phyloP scores from a whole-genome alignment of 2,888 invertebrate species.

The Volucella inflata region DNA sequence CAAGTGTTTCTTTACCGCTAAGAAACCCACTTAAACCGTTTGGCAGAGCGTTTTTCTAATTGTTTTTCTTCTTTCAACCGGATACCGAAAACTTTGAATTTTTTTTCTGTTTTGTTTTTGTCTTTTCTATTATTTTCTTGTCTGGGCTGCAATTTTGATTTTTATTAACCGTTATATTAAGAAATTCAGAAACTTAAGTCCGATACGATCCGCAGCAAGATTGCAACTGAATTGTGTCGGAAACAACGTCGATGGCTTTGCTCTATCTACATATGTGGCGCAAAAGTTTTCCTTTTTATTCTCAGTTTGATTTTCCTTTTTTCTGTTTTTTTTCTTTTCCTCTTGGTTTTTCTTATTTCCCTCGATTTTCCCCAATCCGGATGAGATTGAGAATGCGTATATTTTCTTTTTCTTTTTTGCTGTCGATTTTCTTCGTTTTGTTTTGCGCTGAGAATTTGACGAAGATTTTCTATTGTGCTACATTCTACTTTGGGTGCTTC shows the following conservation, averaged over 20 bases:
- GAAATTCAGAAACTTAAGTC: constrained; percentile 76
- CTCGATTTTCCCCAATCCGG: constrained; percentile 55
- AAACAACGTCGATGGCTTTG: constrained; percentile 74
- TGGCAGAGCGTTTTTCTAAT: not conserved
- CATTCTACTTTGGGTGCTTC: too few relatives aligned
- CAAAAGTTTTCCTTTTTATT: constrained; percentile 82
- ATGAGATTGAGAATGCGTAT: constrained; percentile 33
- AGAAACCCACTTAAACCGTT: constrained; percentile 52
- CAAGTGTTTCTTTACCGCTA: constrained; percentile 69
- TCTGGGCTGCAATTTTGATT: constrained; percentile 11
- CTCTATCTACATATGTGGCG: constrained; percentile 75
- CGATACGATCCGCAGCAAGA: constrained; percentile 80
- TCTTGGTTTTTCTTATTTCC: constrained; percentile 5
- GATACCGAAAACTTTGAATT: constrained; percentile 38
- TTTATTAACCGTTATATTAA: constrained; percentile 30
- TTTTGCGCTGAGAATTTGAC: constrained; percentile 35
- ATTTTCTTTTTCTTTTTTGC: constrained; percentile 2
- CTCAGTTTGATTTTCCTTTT: constrained; percentile 35
- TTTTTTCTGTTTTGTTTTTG: constrained; percentile 4
- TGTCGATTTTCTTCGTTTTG: constrained; percentile 43
- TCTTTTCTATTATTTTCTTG: not conserved
- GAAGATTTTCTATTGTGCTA: constrained; percentile 14
- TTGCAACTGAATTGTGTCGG: constrained; percentile 80
- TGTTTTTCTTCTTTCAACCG: constrained; percentile 12
- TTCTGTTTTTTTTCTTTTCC: constrained; percentile 35